phyloP scores from a whole-genome alignment of 2,113 vertebrate species.

The Rhinichthys klamathensis region DNA sequence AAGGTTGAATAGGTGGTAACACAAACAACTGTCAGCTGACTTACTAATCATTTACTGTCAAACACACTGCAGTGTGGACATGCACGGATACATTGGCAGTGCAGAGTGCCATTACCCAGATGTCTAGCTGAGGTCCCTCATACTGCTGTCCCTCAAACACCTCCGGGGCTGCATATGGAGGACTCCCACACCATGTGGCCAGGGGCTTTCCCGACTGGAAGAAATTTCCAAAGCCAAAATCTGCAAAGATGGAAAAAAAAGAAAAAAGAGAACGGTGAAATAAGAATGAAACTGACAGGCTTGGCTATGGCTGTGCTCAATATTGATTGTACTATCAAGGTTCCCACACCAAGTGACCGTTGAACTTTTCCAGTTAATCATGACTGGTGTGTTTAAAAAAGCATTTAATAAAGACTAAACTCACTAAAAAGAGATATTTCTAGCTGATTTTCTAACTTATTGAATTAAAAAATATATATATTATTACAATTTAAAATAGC shows the following conservation, averaged over 20 bases:
- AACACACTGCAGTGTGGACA: slow-evolving; percentile 4
- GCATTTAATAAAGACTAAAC: neutral
- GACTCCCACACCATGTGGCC: slow-evolving; percentile 96
- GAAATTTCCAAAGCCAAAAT: slow-evolving; percentile 99
- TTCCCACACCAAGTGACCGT: neutral
- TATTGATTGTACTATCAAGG: neutral
- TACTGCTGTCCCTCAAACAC: slow-evolving; percentile 98
- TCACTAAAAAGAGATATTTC: neutral
- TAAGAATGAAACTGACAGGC: slow-evolving; percentile 34
- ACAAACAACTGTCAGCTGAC: slow-evolving; percentile 47
- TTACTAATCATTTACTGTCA: slow-evolving; percentile 37
- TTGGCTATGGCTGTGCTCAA: neutral
- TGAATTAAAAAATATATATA: no score
- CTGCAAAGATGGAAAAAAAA: slow-evolving; percentile 69
- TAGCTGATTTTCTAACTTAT: no score
- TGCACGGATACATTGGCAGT: neutral
- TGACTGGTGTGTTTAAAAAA: neutral
- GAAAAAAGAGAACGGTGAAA: neutral
- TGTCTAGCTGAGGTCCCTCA: slow-evolving; percentile 97
- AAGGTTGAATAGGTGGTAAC: slow-evolving; percentile 39
- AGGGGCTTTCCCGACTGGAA: slow-evolving; percentile 92
- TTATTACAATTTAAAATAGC: neutral
- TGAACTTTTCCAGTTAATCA: neutral
- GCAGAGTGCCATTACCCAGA: slow-evolving; percentile 83
- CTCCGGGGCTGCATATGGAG: slow-evolving; percentile 95